Percentiles rank a stretch among this genome's conserved stretches.
Evolutionary conservation across 2,888 invertebrate genomes (phyloP).

Genomic region (Thelaira solivaga): DNA sequence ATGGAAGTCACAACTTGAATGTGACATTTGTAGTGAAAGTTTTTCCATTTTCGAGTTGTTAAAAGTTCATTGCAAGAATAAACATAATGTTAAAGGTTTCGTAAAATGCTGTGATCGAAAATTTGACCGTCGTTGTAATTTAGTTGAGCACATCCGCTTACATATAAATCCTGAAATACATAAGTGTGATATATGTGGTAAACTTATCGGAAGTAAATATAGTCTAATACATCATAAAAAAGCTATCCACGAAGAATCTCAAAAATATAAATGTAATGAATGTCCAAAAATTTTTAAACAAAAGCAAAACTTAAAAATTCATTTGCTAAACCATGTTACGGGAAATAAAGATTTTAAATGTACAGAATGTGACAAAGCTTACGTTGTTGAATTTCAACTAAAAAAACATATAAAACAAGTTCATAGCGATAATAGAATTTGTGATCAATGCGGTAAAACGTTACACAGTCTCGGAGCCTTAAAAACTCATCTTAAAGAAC

Average conservation of each 20-base stretch:
- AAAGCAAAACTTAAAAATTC: slow-evolving; percentile 51
- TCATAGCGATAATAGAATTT: slow-evolving; percentile 40
- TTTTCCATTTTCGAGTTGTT: slow-evolving; percentile 50
- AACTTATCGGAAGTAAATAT: slow-evolving; percentile 53
- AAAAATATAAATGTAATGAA: slow-evolving; percentile 50
- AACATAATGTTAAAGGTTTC: slow-evolving; percentile 59
- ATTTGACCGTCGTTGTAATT: slow-evolving; percentile 58
- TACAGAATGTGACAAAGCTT: slow-evolving; percentile 63
- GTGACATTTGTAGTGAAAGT: slow-evolving; percentile 54
- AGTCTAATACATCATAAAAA: slow-evolving; percentile 61
- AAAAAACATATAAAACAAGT: slow-evolving; percentile 60
- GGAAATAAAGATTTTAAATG: slow-evolving; percentile 61
- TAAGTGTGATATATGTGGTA: slow-evolving; percentile 63
- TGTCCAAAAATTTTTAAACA: slow-evolving; percentile 61
- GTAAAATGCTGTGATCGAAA: slow-evolving; percentile 64
- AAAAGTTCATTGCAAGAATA: slow-evolving; percentile 58
- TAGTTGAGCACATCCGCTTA: slow-evolving; percentile 64
- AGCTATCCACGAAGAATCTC: slow-evolving; percentile 38
- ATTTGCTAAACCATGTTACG: slow-evolving; percentile 61
- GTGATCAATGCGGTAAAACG: slow-evolving; percentile 60
- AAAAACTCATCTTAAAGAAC: slow-evolving; percentile 45
- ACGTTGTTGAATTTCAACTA: slow-evolving; percentile 43
- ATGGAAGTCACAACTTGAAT: slow-evolving; percentile 58
- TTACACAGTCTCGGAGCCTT: slow-evolving; percentile 46
- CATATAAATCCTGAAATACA: slow-evolving; percentile 64